These are phyloP conservation scores for Perca schrenkii DNA, from an alignment of 2,113 vertebrate species.

Conservation along the genomic window DNA sequence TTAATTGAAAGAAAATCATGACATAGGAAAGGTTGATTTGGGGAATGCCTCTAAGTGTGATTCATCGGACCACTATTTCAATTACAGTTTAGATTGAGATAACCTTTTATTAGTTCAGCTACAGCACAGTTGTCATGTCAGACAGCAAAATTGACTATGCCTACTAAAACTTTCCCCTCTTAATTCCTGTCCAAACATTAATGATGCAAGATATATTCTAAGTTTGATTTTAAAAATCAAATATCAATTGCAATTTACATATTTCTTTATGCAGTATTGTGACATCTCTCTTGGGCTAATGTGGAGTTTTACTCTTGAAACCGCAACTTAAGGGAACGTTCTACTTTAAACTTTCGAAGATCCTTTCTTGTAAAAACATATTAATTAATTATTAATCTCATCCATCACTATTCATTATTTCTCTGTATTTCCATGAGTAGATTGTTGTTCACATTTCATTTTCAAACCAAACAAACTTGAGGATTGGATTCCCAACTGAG, in stretches of 20 bases:
- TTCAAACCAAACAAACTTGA: not conserved
- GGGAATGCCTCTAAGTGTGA: no score
- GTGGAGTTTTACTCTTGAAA: no score
- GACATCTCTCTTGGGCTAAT: no score
- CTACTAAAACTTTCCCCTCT: not conserved
- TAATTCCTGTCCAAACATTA: not conserved
- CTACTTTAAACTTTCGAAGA: not conserved
- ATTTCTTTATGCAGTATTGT: no score
- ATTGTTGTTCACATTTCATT: not conserved
- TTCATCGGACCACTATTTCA: no score
- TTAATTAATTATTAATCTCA: not conserved
- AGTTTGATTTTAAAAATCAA: not conserved
- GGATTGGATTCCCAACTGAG: no score
- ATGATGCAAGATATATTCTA: not conserved
- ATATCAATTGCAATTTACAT: not conserved
- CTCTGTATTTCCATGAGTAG: not conserved
- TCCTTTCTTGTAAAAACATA: not conserved
- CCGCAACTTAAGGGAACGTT: not conserved
- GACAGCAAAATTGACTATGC: not conserved
- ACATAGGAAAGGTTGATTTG: no score
- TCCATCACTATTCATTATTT: not conserved
- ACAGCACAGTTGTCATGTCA: no score
- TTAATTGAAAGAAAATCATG: no score
- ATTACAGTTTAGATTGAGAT: no score
- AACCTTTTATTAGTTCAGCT: no score